Conservation (phyloP, 2,113 vertebrate genomes). For the Psittacus erithacus region DNA sequence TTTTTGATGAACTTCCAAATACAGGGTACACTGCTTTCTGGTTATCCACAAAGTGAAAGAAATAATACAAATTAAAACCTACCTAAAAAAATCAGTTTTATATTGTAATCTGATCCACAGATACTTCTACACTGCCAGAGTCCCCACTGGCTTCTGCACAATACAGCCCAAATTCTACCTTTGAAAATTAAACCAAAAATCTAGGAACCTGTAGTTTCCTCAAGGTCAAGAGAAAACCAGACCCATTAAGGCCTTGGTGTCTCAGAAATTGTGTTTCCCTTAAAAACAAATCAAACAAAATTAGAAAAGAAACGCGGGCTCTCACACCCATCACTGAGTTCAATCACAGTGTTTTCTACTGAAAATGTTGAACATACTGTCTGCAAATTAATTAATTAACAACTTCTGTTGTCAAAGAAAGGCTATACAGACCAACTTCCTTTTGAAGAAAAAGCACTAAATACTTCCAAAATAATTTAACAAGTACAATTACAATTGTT, state of each 20-base stretch:
- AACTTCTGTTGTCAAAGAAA: neutral
- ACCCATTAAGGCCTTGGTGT: neutral
- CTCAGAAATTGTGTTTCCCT: neutral
- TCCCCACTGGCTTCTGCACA: neutral
- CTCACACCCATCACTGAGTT: neutral
- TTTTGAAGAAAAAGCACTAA: neutral
- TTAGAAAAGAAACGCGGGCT: neutral
- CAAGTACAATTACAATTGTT: neutral
- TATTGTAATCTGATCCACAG: neutral
- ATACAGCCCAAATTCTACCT: neutral
- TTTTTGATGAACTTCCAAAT: neutral
- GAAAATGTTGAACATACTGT: neutral
- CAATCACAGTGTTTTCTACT: neutral
- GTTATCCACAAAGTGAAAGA: neutral
- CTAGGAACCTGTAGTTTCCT: neutral
- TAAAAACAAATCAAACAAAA: neutral
- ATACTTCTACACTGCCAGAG: neutral
- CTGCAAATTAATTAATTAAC: neutral
- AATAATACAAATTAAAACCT: neutral
- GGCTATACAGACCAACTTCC: neutral
- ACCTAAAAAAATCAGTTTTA: neutral
- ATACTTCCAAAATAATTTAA: neutral
- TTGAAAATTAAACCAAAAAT: neutral
- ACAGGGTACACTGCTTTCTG: fast-evolving
- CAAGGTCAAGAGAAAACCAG: conserved; percentile 7